Percentiles rank a stretch among this genome's conserved stretches.
phyloP scores from a whole-genome alignment of 2,888 invertebrate genomes.

The Blera fallax region DNA sequence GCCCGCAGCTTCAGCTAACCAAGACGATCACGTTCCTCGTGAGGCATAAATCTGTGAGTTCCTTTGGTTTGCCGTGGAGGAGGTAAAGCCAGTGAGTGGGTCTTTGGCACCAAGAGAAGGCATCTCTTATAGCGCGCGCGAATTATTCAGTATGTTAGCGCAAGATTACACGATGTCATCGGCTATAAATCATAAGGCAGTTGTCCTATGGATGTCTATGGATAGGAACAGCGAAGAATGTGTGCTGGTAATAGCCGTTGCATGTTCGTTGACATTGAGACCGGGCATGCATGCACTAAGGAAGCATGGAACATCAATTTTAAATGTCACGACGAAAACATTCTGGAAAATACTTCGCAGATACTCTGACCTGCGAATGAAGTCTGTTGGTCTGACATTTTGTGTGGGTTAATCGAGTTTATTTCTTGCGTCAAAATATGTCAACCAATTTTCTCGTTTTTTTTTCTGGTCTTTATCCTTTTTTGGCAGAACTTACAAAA shows the following conservation, averaged over 20 bases:
- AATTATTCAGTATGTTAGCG: slow-evolving; percentile 47
- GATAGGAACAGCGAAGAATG: background rate
- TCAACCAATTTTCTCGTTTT: background rate
- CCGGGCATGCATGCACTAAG: slow-evolving; percentile 19
- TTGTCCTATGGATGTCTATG: background rate
- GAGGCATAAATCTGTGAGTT: background rate
- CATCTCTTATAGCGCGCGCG: slow-evolving; percentile 55
- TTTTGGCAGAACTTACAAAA: no score
- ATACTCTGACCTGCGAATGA: background rate
- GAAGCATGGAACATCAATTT: slow-evolving; percentile 28
- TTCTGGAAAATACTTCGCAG: background rate
- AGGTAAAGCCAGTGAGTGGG: background rate
- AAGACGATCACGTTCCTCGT: slow-evolving; percentile 25
- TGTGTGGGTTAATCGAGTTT: background rate
- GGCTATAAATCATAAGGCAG: slow-evolving; percentile 52
- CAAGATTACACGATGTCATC: slow-evolving; percentile 42
- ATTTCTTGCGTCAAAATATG: background rate
- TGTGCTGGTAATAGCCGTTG: slow-evolving; percentile 25
- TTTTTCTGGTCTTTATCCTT: no score
- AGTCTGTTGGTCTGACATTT: background rate
- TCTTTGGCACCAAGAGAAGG: background rate
- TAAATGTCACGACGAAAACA: slow-evolving; percentile 18
- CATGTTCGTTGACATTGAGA: slow-evolving; percentile 26
- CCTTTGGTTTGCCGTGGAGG: background rate
- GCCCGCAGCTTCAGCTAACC: background rate